Evolutionary conservation across 2,888 invertebrate species (phyloP), one percentile per base, ranked within the genome.

Genomic region (Crioceris asparagi): DNA sequence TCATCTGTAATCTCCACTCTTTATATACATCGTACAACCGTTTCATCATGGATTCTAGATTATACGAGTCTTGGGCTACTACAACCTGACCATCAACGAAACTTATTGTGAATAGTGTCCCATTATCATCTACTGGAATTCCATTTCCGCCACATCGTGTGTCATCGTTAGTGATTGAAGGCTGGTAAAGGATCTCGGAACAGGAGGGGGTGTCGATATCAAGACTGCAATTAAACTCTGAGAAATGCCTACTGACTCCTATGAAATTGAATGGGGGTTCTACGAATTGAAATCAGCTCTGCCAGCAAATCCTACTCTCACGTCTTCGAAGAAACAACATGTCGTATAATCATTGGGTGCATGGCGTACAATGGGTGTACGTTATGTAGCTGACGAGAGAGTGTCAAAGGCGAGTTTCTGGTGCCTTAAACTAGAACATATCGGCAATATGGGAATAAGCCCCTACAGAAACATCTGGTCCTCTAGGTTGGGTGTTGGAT

Each of bases 341-440:
- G 16, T 30, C 19, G 32, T 17, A 27, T 25, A 14, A 14, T 27
- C 27, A 3, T 17, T 26, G 27, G 35, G 18, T 27, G 16, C 27
- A 35, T 27, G 35, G 35, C 27, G 17, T 35, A 16, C 15, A 15
- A 26, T 35, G 25, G 26, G n/a, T 35, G 26, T 27, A n/a, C 29
- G 35, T 25, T 34, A 34, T 35, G 27, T 35, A 27, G 27, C 35
- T n/a, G 35, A 27, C 27, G 17, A 26, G 35, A 25, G 35, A 4
- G 35, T 15, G 27, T 21, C 10, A 35, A 26, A 12, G 11, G 27
- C 15, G 27, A 25, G 17, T 15, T 26, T 27, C 16, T 11, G 16
- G 26, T 16, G 35, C 17, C 6, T 32, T 3, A 3, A 32, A 32
- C 17, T 17, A 17, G 32, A 17, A 32, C 18, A 3, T 14, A 3